Percentiles rank a stretch among this genome's conserved stretches.
phyloP scores from a whole-genome alignment of 2,113 vertebrate genomes.

The Rynchops niger region DNA sequence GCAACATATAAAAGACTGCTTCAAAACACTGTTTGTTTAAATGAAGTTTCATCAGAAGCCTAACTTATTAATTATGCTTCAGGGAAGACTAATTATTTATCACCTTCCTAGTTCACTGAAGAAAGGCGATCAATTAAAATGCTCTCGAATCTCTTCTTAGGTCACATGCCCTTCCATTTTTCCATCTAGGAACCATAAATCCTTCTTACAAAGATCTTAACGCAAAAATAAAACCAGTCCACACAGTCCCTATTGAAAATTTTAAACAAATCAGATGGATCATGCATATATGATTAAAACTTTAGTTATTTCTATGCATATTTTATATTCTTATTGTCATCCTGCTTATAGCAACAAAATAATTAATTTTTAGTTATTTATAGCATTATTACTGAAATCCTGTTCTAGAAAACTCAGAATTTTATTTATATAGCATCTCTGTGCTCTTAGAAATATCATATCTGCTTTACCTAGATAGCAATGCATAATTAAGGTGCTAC shows the following conservation, averaged over 20 bases:
- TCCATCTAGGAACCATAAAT: background rate
- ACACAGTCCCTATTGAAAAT: background rate
- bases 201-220: background rate
- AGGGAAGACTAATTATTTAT: slow-evolving; percentile 50
- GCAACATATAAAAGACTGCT: background rate
- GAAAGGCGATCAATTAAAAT: slow-evolving; percentile 42
- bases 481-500: background rate
- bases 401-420: background rate
- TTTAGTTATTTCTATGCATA: background rate
- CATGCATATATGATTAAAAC: background rate
- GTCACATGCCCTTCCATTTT: background rate
- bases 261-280: background rate
- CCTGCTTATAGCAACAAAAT: background rate
- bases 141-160: slow-evolving; percentile 20
- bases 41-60: slow-evolving; percentile 42
- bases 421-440: background rate
- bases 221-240: background rate
- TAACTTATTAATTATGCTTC: slow-evolving; percentile 39
- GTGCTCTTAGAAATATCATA: background rate
- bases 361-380: background rate
- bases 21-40: slow-evolving; percentile 23
- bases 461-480: background rate
- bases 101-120: slow-evolving; percentile 19
- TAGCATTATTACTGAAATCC: background rate
- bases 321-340: background rate